Percentiles rank a stretch among this genome's conserved stretches.
These are phyloP conservation scores for Globia sparganii DNA, from an alignment of 2,888 invertebrate species.

Conservation along the genomic window DNA sequence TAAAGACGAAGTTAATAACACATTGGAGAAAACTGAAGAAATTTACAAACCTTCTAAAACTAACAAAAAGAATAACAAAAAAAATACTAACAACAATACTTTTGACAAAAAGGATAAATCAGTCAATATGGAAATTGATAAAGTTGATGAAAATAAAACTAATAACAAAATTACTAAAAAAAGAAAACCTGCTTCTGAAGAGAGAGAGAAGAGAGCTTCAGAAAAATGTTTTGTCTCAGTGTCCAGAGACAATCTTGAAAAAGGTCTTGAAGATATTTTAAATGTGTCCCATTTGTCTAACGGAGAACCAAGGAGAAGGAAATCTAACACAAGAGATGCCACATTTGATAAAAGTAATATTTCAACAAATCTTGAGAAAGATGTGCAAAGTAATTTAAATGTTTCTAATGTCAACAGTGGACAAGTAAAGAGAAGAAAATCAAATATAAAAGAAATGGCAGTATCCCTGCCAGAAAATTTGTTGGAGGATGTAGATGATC, in stretches of 20 bases:
- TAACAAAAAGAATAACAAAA: constrained; percentile 13
- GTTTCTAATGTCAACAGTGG: constrained; percentile 11
- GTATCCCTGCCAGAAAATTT: neutral
- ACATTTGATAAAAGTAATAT: constrained; percentile 32
- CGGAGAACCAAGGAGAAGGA: constrained; percentile 18
- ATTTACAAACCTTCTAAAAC: constrained; percentile 19
- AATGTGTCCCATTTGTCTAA: constrained; percentile 30
- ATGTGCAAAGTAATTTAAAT: constrained; percentile 21
- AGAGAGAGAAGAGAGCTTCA: constrained; percentile 23
- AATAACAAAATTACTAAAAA: constrained; percentile 20
- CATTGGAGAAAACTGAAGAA: constrained; percentile 16
- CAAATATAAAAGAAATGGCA: constrained; percentile 34
- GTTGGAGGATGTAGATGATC: neutral
- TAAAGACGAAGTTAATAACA: constrained; percentile 15
- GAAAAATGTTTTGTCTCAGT: constrained; percentile 43
- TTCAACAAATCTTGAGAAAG: constrained; percentile 12
- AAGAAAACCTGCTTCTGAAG: constrained; percentile 21
- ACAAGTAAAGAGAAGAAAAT: constrained; percentile 42
- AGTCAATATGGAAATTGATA: constrained; percentile 37
- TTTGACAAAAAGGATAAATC: constrained; percentile 19
- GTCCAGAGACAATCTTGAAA: constrained; percentile 34
- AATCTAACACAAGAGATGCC: constrained; percentile 20
- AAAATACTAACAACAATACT: neutral
- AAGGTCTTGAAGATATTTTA: constrained; percentile 26
- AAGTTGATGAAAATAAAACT: constrained; percentile 42